Conservation (phyloP, 2,888 invertebrate genomes). For the Apotomis capreana region DNA sequence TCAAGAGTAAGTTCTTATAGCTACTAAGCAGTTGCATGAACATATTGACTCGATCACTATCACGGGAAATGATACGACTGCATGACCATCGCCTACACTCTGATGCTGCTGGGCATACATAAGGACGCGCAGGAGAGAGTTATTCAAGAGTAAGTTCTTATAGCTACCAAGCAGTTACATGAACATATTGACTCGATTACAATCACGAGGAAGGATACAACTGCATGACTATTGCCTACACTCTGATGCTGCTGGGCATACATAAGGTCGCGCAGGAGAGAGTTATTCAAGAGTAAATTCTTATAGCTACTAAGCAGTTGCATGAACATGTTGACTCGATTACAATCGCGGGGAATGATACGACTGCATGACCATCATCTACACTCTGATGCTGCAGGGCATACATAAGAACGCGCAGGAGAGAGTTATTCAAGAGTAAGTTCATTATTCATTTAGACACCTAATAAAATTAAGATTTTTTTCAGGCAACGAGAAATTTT, state of each 20-base stretch:
- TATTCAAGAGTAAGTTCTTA: conserved; percentile 61
- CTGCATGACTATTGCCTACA: conserved; percentile 55
- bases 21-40: no score
- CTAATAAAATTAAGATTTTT: conserved; percentile 47
- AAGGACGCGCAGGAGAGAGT: conserved; percentile 66
- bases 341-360: conserved; percentile 82
- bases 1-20: conserved; percentile 59
- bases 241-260: conserved; percentile 72
- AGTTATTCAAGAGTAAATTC: conserved; percentile 64
- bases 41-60: conserved; percentile 73
- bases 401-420: conserved; percentile 68
- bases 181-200: conserved; percentile 66
- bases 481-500: conserved; percentile 78
- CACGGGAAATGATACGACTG: conserved; percentile 74
- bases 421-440: conserved; percentile 65
- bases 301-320: neutral
- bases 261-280: conserved; percentile 67
- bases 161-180: neutral
- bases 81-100: conserved; percentile 58
- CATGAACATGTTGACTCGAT: conserved; percentile 57
- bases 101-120: conserved; percentile 73
- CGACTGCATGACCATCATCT: conserved; percentile 48
- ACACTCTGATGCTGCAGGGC: conserved; percentile 74
- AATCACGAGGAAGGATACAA: conserved; percentile 79
- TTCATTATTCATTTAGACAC: conserved; percentile 16